Evolutionary conservation across 92 coral and sea anemone species (phyloP).

Genomic region (Paramuricea clavata): DNA sequence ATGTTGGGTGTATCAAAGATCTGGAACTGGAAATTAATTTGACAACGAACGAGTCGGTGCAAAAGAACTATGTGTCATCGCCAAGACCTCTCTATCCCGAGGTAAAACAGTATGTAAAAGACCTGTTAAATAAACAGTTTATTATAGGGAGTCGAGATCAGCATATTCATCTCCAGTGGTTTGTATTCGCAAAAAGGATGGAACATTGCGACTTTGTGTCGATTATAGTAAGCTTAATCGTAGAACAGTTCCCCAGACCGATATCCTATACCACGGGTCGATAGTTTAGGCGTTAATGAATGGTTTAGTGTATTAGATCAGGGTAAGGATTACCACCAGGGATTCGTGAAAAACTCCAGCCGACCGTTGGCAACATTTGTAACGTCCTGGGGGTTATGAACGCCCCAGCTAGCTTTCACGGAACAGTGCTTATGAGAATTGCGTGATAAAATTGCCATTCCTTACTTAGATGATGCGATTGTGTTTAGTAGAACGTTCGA

Average conservation of each 20-base stretch:
- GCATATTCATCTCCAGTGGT: conserved; percentile 12
- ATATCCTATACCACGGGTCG: neutral
- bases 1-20: neutral
- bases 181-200: conserved; percentile 7
- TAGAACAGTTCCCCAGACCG: neutral
- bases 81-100: conserved; percentile 31
- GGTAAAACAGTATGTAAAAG: conserved; percentile 10
- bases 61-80: neutral
- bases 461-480: conserved; percentile 13
- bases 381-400: conserved; percentile 29
- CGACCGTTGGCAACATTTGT: conserved; percentile 1
- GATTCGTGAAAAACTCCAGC: conserved; percentile 3
- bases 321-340: conserved; percentile 3
- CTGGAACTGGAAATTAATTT: conserved; percentile 6
- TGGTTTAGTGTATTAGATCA: conserved; percentile 29
- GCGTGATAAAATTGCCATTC: conserved; percentile 25
- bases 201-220: conserved; percentile 7
- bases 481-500: conserved; percentile 20
- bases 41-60: conserved; percentile 2
- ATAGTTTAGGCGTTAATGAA: neutral
- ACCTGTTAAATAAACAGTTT: neutral
- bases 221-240: conserved; percentile 4
- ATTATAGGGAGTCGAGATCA: conserved; percentile 7
- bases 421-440: conserved; percentile 27
- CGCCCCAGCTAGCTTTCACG: conserved; percentile 28